These are phyloP conservation scores for Falco rusticolus DNA, from an alignment of 2,797 vertebrate genomes.

Conservation along the genomic window DNA sequence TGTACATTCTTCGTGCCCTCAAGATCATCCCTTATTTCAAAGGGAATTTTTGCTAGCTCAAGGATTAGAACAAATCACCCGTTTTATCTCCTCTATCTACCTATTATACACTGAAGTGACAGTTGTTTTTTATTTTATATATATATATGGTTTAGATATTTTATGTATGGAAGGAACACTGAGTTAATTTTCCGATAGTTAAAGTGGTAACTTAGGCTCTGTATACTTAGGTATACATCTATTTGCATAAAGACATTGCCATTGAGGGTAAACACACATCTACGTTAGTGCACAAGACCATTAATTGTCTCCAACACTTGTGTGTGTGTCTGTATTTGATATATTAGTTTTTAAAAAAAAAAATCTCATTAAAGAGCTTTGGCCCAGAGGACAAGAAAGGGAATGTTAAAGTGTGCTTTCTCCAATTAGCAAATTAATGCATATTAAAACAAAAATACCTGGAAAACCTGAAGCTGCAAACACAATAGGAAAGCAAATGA, in stretches of 20 bases:
- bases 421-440: constrained; percentile 22
- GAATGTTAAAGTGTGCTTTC: constrained; percentile 62
- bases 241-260: constrained; percentile 17
- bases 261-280: constrained; percentile 13
- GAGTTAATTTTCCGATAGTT: neutral
- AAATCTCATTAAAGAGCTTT: constrained; percentile 21
- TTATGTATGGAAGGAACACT: neutral
- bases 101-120: neutral
- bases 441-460: constrained; percentile 12
- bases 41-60: neutral
- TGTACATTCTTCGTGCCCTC: neutral
- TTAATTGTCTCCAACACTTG: constrained; percentile 17
- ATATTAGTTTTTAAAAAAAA: neutral
- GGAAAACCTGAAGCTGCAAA: constrained; percentile 27
- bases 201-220: neutral
- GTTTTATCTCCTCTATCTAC: neutral
- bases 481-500: constrained; percentile 46
- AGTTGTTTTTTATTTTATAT: neutral
- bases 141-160: neutral
- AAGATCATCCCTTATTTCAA: constrained; percentile 7
- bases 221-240: neutral
- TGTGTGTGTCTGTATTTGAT: constrained; percentile 25
- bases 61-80: neutral
- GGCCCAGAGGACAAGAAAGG: constrained; percentile 60
- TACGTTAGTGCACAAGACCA: constrained; percentile 50